Conservation (phyloP, 2,113 vertebrate genomes). For the Cyphomyrus discorhynchus region DNA sequence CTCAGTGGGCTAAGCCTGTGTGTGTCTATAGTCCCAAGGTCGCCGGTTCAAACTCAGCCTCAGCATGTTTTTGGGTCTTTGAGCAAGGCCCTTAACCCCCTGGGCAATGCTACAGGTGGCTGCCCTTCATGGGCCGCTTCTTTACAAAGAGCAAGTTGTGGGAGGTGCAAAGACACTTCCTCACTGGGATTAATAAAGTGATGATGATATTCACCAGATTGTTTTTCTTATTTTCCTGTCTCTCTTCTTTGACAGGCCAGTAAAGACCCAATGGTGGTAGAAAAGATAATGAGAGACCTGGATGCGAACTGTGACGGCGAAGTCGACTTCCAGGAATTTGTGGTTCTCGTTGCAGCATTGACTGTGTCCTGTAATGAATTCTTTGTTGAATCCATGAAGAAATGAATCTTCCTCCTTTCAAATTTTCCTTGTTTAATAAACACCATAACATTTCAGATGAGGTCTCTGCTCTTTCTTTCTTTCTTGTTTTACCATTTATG, state of each 20-base stretch:
- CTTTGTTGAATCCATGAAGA: slow-evolving; percentile 54
- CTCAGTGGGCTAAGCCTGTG: too few species aligned
- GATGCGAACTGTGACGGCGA: slow-evolving; percentile 80
- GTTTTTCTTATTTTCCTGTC: neutral
- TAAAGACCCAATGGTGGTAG: slow-evolving; percentile 68
- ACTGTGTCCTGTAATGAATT: slow-evolving; percentile 85
- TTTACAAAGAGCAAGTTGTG: too few species aligned
- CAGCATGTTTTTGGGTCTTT: too few species aligned
- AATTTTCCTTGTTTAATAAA: slow-evolving; percentile 16
- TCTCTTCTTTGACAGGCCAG: slow-evolving; percentile 49
- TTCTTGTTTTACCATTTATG: too few species aligned
- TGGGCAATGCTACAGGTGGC: too few species aligned
- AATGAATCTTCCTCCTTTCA: slow-evolving; percentile 3
- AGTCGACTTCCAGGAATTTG: slow-evolving; percentile 89
- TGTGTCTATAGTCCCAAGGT: too few species aligned
- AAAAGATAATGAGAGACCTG: slow-evolving; percentile 81
- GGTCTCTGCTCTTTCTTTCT: neutral
- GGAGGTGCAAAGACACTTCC: too few species aligned
- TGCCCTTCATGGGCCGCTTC: too few species aligned
- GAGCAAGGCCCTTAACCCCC: too few species aligned
- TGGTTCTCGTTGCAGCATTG: slow-evolving; percentile 77
- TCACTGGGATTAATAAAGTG: too few species aligned
- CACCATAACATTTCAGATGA: neutral
- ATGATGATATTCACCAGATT: neutral
- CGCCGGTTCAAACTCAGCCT: too few species aligned